Evolutionary conservation across 2,797 vertebrate species (phyloP), one percentile per base, ranked within the genome.

Genomic region (Lagodon rhomboides): DNA sequence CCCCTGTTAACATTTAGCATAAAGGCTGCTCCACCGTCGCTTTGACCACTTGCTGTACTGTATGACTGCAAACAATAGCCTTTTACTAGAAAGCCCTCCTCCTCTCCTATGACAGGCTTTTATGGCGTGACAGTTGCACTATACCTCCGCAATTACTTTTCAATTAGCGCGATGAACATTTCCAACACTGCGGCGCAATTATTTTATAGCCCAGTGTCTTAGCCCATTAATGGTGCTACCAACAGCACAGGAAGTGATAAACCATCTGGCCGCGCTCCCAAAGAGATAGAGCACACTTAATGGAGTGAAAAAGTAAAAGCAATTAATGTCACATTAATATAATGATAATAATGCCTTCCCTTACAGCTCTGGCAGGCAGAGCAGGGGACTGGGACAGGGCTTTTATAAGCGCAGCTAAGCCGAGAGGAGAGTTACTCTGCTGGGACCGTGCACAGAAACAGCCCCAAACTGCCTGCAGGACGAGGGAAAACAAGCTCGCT

Each of bases 291-390:
- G 93, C 93, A 93, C 94, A 95, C 94, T 96, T 96, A 96, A 96
- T 96, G 95, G 95, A 96, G 94, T 96, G 95, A 96, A 96, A 96
- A 96, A 96, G 94, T 96, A 95, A 95, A 96, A 95, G 95, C 95
- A 96, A 96, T 96, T 96, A 96, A 96, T 96, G 95, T 96, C 95
- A 96, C 95, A 96, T 96, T 96, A 96, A 96, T 96, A 95, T 95
- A 96, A 96, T 92, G 94, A 96, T 95, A 96, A 96, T 96, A 96
- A 96, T 95, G 93, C 95, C 92, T 91, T 93, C 91, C 91, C 90
- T 92, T 89, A 87, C 91, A 92, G 94, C 89, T 84, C 90, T 87
- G 91, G 92, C 90, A 86, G 85, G 79, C 87, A 81, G 88, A 87
- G 89, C 86, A 77, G 73, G 84, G 77, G 83, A 86, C 74, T 77